Percentiles rank a stretch among this genome's conserved stretches.
These are phyloP conservation scores for Cataglyphis rosenhaueri DNA, from an alignment of 2,888 invertebrate genomes.

Conservation along the genomic window DNA sequence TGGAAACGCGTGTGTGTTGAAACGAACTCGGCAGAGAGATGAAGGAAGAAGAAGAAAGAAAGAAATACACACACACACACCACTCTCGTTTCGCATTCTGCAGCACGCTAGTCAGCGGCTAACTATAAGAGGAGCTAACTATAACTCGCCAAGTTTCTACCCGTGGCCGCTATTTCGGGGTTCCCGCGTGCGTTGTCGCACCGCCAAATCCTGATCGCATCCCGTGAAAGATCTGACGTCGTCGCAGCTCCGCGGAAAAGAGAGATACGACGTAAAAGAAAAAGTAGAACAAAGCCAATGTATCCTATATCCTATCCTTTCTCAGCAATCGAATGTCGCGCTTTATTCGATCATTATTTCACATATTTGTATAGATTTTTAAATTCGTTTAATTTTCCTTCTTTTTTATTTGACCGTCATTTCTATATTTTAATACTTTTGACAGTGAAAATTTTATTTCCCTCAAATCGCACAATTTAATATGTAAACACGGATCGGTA, in stretches of 20 bases:
- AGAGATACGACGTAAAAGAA: neutral
- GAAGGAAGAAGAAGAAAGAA: slow-evolving; percentile 46
- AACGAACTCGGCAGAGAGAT: slow-evolving; percentile 30
- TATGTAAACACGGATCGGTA: neutral
- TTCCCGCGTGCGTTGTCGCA: slow-evolving; percentile 72
- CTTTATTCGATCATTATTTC: neutral
- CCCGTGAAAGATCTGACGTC: slow-evolving; percentile 26
- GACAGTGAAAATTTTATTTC: neutral
- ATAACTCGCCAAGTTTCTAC: slow-evolving; percentile 76
- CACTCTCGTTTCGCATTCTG: slow-evolving; percentile 77
- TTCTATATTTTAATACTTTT: neutral
- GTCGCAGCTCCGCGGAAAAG: neutral
- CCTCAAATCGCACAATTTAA: neutral
- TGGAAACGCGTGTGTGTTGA: slow-evolving; percentile 22
- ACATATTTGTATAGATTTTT: neutral
- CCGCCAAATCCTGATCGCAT: slow-evolving; percentile 71
- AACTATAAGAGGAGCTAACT: slow-evolving; percentile 82
- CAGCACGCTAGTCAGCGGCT: slow-evolving; percentile 80
- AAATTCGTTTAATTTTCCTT: neutral
- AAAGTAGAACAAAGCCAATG: neutral
- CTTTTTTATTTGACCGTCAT: neutral
- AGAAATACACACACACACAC: slow-evolving; percentile 51
- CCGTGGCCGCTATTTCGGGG: slow-evolving; percentile 75
- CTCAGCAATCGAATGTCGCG: neutral
- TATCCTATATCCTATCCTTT: neutral